Base-by-base conservation (phyloP, 2,888 invertebrate genomes). In the Macaria liturata region DNA sequence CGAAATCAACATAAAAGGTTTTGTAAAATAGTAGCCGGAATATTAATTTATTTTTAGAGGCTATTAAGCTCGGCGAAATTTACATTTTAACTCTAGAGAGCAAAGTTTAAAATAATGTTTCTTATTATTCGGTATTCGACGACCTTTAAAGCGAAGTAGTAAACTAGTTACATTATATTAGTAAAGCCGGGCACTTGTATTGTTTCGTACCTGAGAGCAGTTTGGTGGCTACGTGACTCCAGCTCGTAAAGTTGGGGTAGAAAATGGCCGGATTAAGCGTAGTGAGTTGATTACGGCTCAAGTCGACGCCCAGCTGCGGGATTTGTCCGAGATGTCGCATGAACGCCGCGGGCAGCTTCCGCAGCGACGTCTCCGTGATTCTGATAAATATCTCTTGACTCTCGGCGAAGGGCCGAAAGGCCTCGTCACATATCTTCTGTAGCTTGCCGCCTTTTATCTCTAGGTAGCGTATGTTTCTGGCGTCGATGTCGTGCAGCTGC, bases 221-320 rank as follows among this genome's bases (percentile, higher is more conserved):
- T 77, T 96, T 96, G 4, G 97, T 97, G 9, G 97, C 97, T 66
- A 96, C 95, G 67, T 95, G 95, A 84, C 97, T 97, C 97, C 97
- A 97, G 71, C 95, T 95, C 32, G 96, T 96, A 68, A 95, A 94
- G 83, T 97, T 97, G 34, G 96, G 96, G 83, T 97, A 97, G 81
- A 98, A 95, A 63, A 96, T 95, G 64, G 96, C 96, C 53, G 97
- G 96, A 79, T 96, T 95, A 65, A 98, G 92, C 59, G 95, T 94
- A 40, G 95, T 94, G 76, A 98, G 93, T 86, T 94, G 94, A 88
- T 98, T 98, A 78, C 95, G 94, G 63, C 96, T 94, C 67, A 98
- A 92, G 86, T 98, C 97, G 61, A 98, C 93, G 44, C 95, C 95
- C 58, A 97, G 92, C 81, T 96, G 96, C 6, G 96, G 95, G 73